Evolutionary conservation across 2,113 vertebrate genomes (phyloP).

Genomic region (Sitta europaea): DNA sequence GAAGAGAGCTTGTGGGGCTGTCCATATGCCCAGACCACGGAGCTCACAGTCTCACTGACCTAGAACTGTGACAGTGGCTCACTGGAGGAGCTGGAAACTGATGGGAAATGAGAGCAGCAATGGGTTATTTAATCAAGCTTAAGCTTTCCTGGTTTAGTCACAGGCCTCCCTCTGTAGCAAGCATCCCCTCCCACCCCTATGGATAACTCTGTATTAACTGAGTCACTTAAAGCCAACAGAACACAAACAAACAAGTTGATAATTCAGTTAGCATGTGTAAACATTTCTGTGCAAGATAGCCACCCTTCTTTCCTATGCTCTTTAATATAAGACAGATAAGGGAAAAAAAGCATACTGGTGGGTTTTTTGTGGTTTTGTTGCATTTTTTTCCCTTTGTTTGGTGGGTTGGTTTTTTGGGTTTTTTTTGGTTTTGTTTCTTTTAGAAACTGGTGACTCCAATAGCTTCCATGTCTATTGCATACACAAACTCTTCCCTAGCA

Average conservation of each 20-base stretch:
- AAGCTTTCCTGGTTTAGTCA: not conserved
- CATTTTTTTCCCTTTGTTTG: not conserved
- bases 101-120: not conserved
- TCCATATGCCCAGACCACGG: fast-evolving
- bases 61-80: not conserved
- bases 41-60: not conserved
- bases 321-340: not conserved
- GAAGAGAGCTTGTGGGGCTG: not conserved
- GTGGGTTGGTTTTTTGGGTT: not conserved
- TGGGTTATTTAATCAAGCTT: not conserved
- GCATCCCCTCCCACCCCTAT: not conserved
- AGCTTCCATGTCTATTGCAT: not conserved
- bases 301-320: not conserved
- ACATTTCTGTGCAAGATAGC: not conserved
- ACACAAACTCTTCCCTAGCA: not conserved
- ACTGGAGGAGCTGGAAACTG: not conserved
- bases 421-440: not conserved
- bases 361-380: fast-evolving
- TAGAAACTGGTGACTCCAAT: not conserved
- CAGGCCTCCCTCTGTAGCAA: not conserved
- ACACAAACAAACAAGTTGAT: not conserved
- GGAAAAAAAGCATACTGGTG: not conserved
- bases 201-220: not conserved
- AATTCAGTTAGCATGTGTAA: not conserved
- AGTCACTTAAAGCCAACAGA: not conserved